Evolutionary conservation across 2,113 vertebrate genomes (phyloP), one percentile per base, ranked within the genome.

Genomic region (Struthio camelus): DNA sequence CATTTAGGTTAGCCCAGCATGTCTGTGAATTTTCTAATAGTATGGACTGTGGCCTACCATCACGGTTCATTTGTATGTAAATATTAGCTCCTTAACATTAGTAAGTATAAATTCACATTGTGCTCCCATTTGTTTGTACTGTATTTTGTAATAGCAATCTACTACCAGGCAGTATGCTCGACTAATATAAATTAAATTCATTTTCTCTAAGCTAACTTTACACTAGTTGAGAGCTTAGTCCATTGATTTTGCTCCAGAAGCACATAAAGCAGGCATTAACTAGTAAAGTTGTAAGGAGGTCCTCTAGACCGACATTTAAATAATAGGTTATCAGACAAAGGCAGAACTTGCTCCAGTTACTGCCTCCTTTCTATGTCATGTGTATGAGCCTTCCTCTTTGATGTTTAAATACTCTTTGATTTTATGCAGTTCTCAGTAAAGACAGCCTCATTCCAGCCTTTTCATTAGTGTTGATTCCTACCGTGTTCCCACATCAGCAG

Each of bases 391-490:
- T 71, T 36, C 24, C 32, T 56, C 32, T 67, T 67, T 61, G 20
- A 89, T 70, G 11, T 59, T 89, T 85, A 83, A 89, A 66, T 64
- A 50, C 34, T 70, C 1, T 27, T 71, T 79, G 24, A 87, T 56
- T 96, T 94, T 95, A 95, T 81, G 84, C 9, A 91, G 91, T 59
- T 97, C 53, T 93, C 67, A 95, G n/a, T 79, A 75, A 96, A 94
- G 40, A 46, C 64, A 93, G n/a, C 54, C 32, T 77, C n/a, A 48
- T 90, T 72, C 28, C 36, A 92, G 42, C 67, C 25, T 65, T 76
- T 76, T 85, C 83, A 93, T 94, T 93, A 56, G 59, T 90, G 30
- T 85, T 93, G 46, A 85, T 16, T 71, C 64, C 69, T 84, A 89
- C 11, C 51, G 50, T 50, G 64, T 56, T 61, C 69, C 51, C 94